These are phyloP conservation scores for Mustelus asterias DNA, from an alignment of 2,113 vertebrate species.

Conservation along the genomic window DNA sequence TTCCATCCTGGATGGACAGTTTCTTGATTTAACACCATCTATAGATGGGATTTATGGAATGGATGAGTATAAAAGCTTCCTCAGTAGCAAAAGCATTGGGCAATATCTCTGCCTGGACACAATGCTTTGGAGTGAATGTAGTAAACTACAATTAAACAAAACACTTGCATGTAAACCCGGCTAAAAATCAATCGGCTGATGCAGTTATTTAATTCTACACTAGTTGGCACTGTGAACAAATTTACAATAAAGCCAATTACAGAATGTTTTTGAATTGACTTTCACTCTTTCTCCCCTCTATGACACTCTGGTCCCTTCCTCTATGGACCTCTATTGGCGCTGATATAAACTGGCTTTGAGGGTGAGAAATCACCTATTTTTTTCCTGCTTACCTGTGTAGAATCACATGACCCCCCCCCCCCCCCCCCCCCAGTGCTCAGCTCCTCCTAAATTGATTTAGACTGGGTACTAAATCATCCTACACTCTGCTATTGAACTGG, in stretches of 20 bases:
- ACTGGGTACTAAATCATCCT: too few relatives aligned
- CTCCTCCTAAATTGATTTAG: too few relatives aligned
- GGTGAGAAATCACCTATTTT: too few relatives aligned
- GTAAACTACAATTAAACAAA: not conserved
- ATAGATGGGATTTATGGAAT: not conserved
- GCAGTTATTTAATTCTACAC: not conserved
- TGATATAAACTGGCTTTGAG: too few relatives aligned
- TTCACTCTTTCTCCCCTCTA: not conserved
- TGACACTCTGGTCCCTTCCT: too few relatives aligned
- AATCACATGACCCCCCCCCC: too few relatives aligned
- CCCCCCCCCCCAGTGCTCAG: too few relatives aligned
- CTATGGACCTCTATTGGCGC: too few relatives aligned
- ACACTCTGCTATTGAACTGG: too few relatives aligned
- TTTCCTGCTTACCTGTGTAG: too few relatives aligned
- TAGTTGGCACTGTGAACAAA: not conserved
- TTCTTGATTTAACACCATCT: not conserved
- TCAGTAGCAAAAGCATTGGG: not conserved
- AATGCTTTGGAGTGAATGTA: not conserved
- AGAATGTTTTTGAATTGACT: not conserved
- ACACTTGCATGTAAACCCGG: not conserved
- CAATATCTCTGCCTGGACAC: not conserved
- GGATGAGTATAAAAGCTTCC: not conserved
- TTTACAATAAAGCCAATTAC: not conserved
- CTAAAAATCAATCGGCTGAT: not conserved
- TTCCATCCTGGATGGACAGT: not conserved